Evolutionary conservation across 2,113 vertebrate genomes (phyloP).

Genomic region (Varanus komodoensis): DNA sequence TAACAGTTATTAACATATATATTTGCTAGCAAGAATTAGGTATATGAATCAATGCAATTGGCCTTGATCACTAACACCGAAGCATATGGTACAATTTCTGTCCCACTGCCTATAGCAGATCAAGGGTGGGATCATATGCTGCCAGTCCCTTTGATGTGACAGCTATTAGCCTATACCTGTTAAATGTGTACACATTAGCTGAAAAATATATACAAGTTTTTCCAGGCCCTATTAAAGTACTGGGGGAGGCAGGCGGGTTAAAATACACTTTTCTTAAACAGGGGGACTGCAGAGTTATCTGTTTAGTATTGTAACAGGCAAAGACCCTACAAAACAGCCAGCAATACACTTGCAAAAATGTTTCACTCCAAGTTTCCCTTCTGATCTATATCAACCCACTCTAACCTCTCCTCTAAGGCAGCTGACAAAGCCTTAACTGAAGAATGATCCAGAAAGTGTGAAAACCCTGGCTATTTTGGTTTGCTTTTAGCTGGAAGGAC

Average conservation of each 20-base stretch:
- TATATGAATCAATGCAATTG: constrained; percentile 18
- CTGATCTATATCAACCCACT: neutral
- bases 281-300: neutral
- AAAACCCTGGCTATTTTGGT: neutral
- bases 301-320: neutral
- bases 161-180: neutral
- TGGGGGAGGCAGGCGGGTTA: too few species aligned
- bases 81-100: neutral
- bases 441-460: neutral
- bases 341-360: neutral
- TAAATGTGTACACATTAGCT: neutral
- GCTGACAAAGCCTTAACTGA: neutral
- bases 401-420: neutral
- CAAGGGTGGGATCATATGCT: neutral
- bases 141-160: neutral
- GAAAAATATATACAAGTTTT: neutral
- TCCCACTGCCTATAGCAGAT: neutral
- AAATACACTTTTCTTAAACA: neutral
- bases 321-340: neutral
- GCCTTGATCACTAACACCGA: constrained; percentile 27
- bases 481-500: neutral
- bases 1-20: accelerated
- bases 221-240: neutral
- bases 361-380: neutral
- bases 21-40: constrained; percentile 25